A percentile compares a stretch with the other conserved stretches of the same genome.
Evolutionary conservation across 2,797 vertebrate species (phyloP).

Genomic region (Alexandromys oeconomus): DNA sequence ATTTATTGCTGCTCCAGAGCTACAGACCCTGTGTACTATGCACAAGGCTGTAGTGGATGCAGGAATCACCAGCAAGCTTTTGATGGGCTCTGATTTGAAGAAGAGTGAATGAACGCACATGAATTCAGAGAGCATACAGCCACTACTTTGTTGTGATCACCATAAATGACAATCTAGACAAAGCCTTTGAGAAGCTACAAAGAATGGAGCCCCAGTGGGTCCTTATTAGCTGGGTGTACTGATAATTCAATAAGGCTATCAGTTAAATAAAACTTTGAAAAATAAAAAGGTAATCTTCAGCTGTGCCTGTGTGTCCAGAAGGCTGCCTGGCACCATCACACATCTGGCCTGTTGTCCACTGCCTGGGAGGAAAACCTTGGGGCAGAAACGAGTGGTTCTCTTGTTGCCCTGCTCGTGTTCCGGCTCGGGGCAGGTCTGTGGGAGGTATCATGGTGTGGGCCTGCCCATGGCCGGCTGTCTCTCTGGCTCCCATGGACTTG

Average conservation of each 20-base stretch:
- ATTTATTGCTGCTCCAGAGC: slow-evolving; percentile 97
- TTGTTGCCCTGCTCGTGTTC: background rate
- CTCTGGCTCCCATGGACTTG: background rate
- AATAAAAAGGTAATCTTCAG: background rate
- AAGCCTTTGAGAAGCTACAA: slow-evolving; percentile 97
- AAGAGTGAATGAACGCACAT: slow-evolving; percentile 98
- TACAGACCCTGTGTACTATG: slow-evolving; percentile 97
- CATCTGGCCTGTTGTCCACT: background rate
- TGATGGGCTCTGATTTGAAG: slow-evolving; percentile 97
- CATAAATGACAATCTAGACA: slow-evolving; percentile 98
- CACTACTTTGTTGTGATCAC: slow-evolving; percentile 99
- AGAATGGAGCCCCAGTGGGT: slow-evolving; percentile 97
- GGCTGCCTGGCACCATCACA: background rate
- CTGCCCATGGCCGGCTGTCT: background rate
- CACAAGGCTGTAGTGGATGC: slow-evolving; percentile 98
- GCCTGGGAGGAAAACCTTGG: background rate
- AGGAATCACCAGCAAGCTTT: slow-evolving; percentile 97
- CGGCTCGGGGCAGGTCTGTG: background rate
- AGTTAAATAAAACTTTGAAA: slow-evolving; percentile 76
- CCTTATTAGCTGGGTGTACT: slow-evolving; percentile 98
- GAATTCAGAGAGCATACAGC: slow-evolving; percentile 96
- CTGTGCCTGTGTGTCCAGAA: background rate
- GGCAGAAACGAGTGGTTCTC: background rate
- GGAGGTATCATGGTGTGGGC: no score
- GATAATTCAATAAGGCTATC: slow-evolving; percentile 83